Base-by-base conservation (phyloP, 2,888 invertebrate genomes). In the Thumatha senex region DNA sequence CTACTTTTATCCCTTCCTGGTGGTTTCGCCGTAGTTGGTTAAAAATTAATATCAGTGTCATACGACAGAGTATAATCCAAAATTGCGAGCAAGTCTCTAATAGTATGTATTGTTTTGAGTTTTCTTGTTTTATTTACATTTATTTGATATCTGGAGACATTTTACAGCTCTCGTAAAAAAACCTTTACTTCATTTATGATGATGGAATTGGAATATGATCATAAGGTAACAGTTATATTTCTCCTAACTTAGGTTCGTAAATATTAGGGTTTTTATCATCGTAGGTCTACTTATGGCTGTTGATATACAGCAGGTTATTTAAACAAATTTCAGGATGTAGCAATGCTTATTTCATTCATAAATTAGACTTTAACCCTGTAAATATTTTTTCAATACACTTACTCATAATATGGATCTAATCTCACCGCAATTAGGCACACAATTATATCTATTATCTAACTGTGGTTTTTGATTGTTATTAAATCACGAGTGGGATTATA, bases 201-300 rank as follows among this genome's bases (percentile, higher is more conserved):
- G 49, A 49, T 49, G 49, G 49, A 44, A 49, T 49, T 49, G 39
- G 40, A 49, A 49, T 14, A 15, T 43, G 29, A 49, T 49, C 49
- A 39, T 33, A 39, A 38, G 7, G 38, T 47, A n/a, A 47, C 33
- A 13, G 35, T 48, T 51, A 39, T 48, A 48, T 45, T 53, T 43
- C 12, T 42, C 31, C 38, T 42, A 18, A 38, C 38, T 33, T 3
- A 18, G 7, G 15, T 47, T 46, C 2, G 29, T 9, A 46, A 40
- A 39, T 29, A 29, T 40, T 40, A 0, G 35, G 35, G 5, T 9
- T 35, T 8, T 35, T 33, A 33, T 33, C 33, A 33, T 33, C 33
- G 10, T 11, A 11, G 0, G 33, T 33, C 33, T 10, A 11, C 33
- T 33, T 33, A n/a, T 10, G 11, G 10, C 10, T 10, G 11, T 11